Evolutionary conservation across 2,888 invertebrate species (phyloP).

Genomic region (Sceliomorpha sp.): DNA sequence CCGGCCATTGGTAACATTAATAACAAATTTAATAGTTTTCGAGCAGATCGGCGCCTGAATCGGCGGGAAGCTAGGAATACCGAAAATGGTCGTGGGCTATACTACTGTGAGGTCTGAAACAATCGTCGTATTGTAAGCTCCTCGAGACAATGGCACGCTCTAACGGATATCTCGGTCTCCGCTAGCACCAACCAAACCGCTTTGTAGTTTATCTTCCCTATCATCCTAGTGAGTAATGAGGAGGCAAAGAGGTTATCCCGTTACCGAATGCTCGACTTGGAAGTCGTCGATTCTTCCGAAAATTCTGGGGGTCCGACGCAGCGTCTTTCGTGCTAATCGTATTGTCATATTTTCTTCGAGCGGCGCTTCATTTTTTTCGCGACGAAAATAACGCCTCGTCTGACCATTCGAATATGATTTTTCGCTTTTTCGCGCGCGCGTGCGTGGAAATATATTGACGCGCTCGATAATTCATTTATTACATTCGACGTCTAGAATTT

Average conservation of each 20-base stretch:
- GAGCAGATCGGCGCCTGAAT: conserved; percentile 55
- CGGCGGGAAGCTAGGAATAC: conserved; percentile 60
- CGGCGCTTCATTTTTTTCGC: no score
- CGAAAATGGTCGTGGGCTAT: conserved; percentile 58
- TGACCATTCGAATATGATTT: no score
- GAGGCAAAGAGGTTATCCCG: conserved; percentile 61
- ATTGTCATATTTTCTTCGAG: no score
- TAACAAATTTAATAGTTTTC: conserved; percentile 73
- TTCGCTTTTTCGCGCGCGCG: no score
- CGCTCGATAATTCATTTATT: no score
- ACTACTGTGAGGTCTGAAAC: conserved; percentile 73
- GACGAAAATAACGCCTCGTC: no score
- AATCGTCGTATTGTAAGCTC: conserved; percentile 77
- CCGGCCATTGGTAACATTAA: conserved; percentile 63
- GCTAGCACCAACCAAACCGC: conserved; percentile 57
- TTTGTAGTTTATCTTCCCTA: conserved; percentile 65
- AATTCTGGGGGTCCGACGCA: no score
- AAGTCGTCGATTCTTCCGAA: conserved; percentile 14
- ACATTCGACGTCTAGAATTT: no score
- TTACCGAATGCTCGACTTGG: conserved; percentile 26
- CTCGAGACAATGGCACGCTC: conserved; percentile 71
- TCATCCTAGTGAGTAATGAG: conserved; percentile 72
- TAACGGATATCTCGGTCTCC: conserved; percentile 69
- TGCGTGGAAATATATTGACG: no score
- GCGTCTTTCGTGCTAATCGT: no score